Conservation (phyloP, 2,797 vertebrate species). For the Gallinago solitaria region DNA sequence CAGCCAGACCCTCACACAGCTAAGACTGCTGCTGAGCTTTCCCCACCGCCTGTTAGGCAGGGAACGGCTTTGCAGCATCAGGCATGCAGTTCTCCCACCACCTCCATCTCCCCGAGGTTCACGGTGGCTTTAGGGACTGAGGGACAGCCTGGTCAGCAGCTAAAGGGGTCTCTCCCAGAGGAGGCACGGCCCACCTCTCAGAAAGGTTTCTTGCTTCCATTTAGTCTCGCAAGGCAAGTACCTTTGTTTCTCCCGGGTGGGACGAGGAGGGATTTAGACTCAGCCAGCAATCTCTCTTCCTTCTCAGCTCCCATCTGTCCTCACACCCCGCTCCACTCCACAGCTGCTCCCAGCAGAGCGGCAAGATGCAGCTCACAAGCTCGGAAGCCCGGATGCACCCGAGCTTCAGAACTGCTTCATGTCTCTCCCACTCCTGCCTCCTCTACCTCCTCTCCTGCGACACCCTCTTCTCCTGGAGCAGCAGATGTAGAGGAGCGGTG, state of each 20-base stretch:
- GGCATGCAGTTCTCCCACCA: background rate
- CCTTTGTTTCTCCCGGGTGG: conserved; percentile 51
- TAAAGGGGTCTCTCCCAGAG: background rate
- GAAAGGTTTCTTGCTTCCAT: background rate
- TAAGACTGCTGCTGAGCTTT: background rate
- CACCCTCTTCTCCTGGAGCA: conserved; percentile 59
- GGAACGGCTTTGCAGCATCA: background rate
- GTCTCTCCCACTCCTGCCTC: conserved; percentile 62
- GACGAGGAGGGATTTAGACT: conserved; percentile 42
- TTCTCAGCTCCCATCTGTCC: conserved; percentile 69
- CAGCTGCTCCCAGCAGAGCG: conserved; percentile 58
- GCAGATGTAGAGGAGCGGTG: conserved; percentile 55
- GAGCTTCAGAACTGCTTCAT: conserved; percentile 54
- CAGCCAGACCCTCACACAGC: rapidly evolving
- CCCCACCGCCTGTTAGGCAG: background rate
- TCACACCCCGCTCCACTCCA: conserved; percentile 62
- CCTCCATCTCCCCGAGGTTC: background rate
- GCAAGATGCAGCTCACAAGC: conserved; percentile 53
- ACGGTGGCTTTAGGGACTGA: background rate
- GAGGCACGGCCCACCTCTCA: background rate
- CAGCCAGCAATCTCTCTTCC: conserved; percentile 61
- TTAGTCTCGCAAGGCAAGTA: conserved; percentile 26
- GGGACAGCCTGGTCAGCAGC: rapidly evolving
- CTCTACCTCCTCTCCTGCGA: conserved; percentile 47
- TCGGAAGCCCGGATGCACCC: conserved; percentile 54